Base-by-base conservation (phyloP, 1,140 invertebrate genomes). In the Tribolium madens region DNA sequence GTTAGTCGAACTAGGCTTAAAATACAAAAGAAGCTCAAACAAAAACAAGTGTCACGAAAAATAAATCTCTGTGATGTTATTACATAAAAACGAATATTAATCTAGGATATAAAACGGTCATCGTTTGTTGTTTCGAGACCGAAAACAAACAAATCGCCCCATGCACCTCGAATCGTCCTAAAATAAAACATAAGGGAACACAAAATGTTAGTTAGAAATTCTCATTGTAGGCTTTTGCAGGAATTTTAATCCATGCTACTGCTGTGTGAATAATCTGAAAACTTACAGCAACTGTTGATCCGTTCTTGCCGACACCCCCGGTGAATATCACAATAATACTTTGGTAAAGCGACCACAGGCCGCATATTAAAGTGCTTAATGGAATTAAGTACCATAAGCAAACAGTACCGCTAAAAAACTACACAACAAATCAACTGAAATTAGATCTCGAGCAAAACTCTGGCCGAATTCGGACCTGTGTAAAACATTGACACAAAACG, bases 241-340 rank as follows among this genome's bases (percentile, higher is more conserved):
- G 57, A 26, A 33, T 31, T 64, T 64, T 64, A 42, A 64, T 64
- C 57, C 57, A 64, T 64, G 57, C 57, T 64, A 64, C 57, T n/a
- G 57, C 21, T 12, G 21, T 42, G 57, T 26, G 21, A 26, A 26
- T 4, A 4, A n/a, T 64, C 57, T 64, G 57, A 36, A 64, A 64
- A 92, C 93, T 94, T 93, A 94, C 93, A 88, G 93, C 93, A 86
- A 95, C 93, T 83, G 93, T 94, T 81, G 93, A 95, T 87, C 97
- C 97, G 89, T 99, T 99, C 90, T 97, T 98, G 83, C 97, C 97
- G 82, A 95, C 92, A 87, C 97, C 98, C 85, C 97, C 97, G 84
- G 92, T 92, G 85, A 96, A 92, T 86, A 97, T 96, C 87, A 95
- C 91, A 83, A 90, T 89, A 86, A 90, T 89, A 81, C 92, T 91